Evolutionary conservation across 2,888 invertebrate genomes (phyloP), one percentile per base, ranked within the genome.

Genomic region (Antheraea assamensis): DNA sequence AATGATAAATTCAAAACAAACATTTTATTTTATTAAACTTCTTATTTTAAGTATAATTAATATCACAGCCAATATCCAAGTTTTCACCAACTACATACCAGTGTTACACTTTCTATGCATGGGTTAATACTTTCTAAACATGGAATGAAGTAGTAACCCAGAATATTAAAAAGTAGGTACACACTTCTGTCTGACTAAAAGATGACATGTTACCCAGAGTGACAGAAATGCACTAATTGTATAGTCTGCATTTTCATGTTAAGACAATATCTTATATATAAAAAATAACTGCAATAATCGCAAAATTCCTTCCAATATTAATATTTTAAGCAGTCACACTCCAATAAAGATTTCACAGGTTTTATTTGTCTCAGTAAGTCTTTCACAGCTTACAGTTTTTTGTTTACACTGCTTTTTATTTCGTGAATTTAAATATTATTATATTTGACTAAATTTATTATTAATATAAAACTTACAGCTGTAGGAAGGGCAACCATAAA

Each of bases 401-500:
- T 52, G 21, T 1, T 21, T 52, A 21, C 7, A 19, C 21, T n/a
- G 21, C 21, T 7, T 52, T 52, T 58, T 24, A 3, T 13, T 58
- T 10, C n/a, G 13, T 58, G 7, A 58, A 13, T 13, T 58, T 13
- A 8, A 1, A 24, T n/a, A 58, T 24, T 52, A 21, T 19, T 24
- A 3, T 13, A 24, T 58, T 58, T 58, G 3, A 58, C 10, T 58
- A 58, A 3, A 58, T 52, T 21, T 24, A 58, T 24, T 64, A 17
- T 30, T 5, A 64, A 55, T 70, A 70, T 31, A 71, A 71, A 75
- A 95, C 96, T 95, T 89, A 96, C 98, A 77, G 97, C 97, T 73
- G 97, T 97, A 35, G 98, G 98, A 88, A 99, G 93, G 66, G 99
- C 98, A 74, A 99, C 97, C 99, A 99, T 99, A 90, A 99, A 99